phyloP scores from a whole-genome alignment of 2,113 vertebrate species.

The Cyanocitta stelleri region DNA sequence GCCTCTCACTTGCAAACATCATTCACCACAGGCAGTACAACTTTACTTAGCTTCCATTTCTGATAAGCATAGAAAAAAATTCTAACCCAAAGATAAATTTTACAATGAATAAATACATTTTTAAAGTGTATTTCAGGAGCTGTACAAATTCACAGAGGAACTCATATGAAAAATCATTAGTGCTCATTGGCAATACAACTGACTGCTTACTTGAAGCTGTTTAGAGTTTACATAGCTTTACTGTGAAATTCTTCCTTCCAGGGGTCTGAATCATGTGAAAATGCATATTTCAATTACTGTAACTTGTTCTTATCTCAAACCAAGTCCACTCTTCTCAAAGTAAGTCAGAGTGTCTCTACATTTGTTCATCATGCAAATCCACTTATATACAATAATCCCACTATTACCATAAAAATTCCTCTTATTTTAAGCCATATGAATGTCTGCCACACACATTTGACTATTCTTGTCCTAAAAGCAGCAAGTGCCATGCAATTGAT shows the following conservation, averaged over 20 bases:
- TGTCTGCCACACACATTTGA: not conserved
- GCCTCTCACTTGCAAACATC: not conserved
- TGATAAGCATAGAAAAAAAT: not conserved
- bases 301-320: not conserved
- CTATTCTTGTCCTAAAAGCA: not conserved
- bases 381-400: not conserved
- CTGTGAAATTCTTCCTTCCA: not conserved
- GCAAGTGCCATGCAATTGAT: not conserved
- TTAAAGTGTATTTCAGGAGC: not conserved
- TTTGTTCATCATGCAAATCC: not conserved
- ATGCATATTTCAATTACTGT: not conserved
- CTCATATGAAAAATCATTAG: not conserved
- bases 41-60: not conserved
- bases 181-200: not conserved
- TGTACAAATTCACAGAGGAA: not conserved
- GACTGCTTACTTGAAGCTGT: not conserved
- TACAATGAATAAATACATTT: not conserved
- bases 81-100: not conserved
- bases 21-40: accelerated
- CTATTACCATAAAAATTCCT: not conserved
- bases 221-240: not conserved
- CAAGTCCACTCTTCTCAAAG: not conserved
- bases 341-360: not conserved
- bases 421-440: not conserved
- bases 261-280: not conserved